Conservation (phyloP, 2,888 invertebrate species). For the Homarus gammarus region DNA sequence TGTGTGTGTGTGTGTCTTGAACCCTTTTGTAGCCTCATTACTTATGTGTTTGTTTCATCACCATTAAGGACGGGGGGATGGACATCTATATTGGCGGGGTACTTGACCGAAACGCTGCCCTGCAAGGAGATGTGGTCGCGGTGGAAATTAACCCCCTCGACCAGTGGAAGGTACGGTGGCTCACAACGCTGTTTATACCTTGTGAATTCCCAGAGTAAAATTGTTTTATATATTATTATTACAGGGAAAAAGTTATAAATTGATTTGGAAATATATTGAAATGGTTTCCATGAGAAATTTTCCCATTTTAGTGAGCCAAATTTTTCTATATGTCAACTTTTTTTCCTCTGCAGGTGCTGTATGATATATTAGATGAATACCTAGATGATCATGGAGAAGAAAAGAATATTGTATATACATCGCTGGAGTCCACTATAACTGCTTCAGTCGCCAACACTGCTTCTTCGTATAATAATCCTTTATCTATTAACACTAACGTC, state of each 20-base stretch:
- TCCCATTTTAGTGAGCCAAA: no score
- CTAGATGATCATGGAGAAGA: constrained; percentile 59
- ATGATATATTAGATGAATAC: constrained; percentile 71
- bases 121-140: constrained; percentile 91
- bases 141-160: constrained; percentile 78
- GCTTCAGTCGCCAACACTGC: constrained; percentile 53
- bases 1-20: no score
- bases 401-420: constrained; percentile 70
- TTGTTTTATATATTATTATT: not conserved
- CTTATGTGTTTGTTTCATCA: no score
- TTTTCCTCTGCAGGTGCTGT: constrained; percentile 66
- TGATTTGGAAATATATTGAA: no score
- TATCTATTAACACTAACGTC: constrained; percentile 48
- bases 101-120: constrained; percentile 87
- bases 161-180: constrained; percentile 80
- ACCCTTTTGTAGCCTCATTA: not conserved
- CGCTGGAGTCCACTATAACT: constrained; percentile 60
- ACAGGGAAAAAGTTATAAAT: no score
- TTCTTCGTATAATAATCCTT: constrained; percentile 54
- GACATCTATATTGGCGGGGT: constrained; percentile 88
- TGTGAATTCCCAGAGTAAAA: not conserved
- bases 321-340: not conserved
- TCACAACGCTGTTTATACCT: no score
- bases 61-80: constrained; percentile 78
- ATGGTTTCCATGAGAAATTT: no score